phyloP scores from a whole-genome alignment of 1,140 invertebrate species.

The Ceratosolen solmsi region DNA sequence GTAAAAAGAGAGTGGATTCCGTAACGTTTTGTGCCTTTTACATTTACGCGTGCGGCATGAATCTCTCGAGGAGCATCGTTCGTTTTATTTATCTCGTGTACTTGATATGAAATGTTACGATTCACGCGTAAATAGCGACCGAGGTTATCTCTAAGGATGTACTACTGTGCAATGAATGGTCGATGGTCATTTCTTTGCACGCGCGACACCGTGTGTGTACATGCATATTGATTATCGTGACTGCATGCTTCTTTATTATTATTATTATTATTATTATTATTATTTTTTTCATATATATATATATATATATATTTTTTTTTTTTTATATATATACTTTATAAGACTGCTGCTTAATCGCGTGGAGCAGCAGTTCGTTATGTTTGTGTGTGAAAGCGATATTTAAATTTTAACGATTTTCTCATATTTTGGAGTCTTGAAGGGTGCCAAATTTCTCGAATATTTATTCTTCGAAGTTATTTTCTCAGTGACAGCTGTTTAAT shows the following conservation, averaged over 20 bases:
- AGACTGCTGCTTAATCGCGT: neutral
- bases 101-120: neutral
- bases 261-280: too few species aligned
- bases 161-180: neutral
- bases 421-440: neutral
- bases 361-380: too few species aligned
- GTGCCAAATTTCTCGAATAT: neutral
- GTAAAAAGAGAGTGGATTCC: constrained; percentile 37
- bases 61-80: neutral
- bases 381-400: too few species aligned
- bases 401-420: too few species aligned
- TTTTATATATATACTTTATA: neutral
- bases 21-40: constrained; percentile 42
- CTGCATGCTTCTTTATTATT: neutral
- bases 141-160: neutral
- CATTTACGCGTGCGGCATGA: neutral
- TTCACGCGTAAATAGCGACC: neutral
- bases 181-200: neutral
- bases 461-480: neutral
- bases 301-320: too few species aligned
- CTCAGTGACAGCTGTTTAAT: constrained; percentile 8
- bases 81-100: neutral
- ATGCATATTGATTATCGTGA: constrained; percentile 31
- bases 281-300: too few species aligned
- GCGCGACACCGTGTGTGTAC: neutral